A percentile compares a stretch with the other conserved stretches of the same genome.
Conservation (phyloP, 2,888 invertebrate species). For the Dolomedes plantarius region DNA sequence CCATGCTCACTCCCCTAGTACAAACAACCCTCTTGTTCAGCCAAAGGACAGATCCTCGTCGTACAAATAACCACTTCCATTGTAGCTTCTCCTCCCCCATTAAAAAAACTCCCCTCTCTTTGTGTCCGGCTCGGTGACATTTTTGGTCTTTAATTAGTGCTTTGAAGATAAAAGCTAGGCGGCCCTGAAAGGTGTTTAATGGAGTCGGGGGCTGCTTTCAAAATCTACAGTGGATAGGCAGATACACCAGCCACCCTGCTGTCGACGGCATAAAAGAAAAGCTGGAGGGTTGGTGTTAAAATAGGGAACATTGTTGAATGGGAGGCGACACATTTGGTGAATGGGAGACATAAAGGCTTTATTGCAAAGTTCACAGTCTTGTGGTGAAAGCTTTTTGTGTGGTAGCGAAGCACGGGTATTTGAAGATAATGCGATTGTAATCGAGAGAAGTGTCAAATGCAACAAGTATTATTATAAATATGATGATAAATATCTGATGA, state of each 20-base stretch:
- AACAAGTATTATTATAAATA: too few relatives aligned
- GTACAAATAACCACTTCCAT: constrained; percentile 21
- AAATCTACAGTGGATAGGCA: background rate
- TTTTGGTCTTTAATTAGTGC: constrained; percentile 20
- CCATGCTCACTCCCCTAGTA: constrained; percentile 13
- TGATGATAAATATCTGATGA: too few relatives aligned
- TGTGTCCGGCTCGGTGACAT: background rate
- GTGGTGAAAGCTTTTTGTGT: background rate
- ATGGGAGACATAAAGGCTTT: background rate
- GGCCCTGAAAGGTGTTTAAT: background rate
- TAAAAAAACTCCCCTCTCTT: background rate
- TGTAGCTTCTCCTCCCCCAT: background rate
- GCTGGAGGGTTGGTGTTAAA: background rate
- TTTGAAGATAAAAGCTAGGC: background rate
- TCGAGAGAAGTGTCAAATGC: too few relatives aligned
- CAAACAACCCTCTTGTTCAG: constrained; percentile 33
- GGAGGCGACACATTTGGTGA: background rate
- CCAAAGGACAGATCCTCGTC: constrained; percentile 19
- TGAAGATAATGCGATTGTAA: too few relatives aligned
- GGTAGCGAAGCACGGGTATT: background rate
- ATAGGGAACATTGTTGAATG: background rate
- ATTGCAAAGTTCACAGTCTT: background rate
- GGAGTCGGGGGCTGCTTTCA: background rate
- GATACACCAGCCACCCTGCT: background rate
- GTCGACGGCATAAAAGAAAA: background rate